A percentile compares a stretch with the other conserved stretches of the same genome.
Conservation (phyloP, 2,888 invertebrate species). For the Gymnoscelis rufifasciata region DNA sequence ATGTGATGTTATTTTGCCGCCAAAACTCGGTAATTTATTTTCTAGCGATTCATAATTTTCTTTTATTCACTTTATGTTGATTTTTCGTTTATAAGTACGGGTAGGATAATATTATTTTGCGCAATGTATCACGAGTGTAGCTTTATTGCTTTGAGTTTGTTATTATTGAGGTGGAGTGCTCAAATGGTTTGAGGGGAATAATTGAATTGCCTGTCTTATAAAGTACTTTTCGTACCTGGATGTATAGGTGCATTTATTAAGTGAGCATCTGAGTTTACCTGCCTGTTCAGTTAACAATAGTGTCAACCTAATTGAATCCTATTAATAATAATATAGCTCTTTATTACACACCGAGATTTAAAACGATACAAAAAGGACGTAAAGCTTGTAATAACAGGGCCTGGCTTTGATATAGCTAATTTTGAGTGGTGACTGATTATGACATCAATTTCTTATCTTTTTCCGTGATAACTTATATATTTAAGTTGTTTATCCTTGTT, state of each 20-base stretch:
- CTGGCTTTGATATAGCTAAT: no score
- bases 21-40: constrained; percentile 78
- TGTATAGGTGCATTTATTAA: not conserved
- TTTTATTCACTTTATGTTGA: constrained; percentile 80
- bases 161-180: constrained; percentile 47
- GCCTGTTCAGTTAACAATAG: no score
- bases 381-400: no score
- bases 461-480: no score
- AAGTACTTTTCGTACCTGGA: not conserved
- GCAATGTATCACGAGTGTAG: constrained; percentile 66
- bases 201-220: constrained; percentile 15
- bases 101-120: constrained; percentile 78
- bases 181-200: constrained; percentile 25
- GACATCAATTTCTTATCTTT: no score
- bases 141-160: constrained; percentile 66
- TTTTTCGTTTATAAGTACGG: constrained; percentile 75
- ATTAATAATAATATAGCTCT: no score
- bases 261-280: no score
- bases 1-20: constrained; percentile 80
- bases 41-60: constrained; percentile 78
- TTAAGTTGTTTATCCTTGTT: no score
- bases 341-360: no score
- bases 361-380: no score
- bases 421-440: no score
- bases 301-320: no score